Evolutionary conservation across 37 sponge, comb jelly and placozoan species (phyloP).

Genomic region (Diacarnus erythraeanus): DNA sequence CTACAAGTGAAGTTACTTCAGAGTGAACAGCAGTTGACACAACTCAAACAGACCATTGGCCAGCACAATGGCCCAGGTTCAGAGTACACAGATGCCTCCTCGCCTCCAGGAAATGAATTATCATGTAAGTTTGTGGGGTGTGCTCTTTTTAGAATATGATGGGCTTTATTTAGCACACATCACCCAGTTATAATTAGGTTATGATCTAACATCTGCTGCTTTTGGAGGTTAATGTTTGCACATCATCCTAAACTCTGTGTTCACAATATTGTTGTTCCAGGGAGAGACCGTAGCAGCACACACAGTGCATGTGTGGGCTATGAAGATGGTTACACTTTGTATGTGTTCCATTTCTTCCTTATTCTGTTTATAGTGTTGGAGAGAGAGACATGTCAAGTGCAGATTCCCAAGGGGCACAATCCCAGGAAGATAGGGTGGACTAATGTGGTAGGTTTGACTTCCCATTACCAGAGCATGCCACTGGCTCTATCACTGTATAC

Average conservation of each 20-base stretch:
- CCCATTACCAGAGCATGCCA: too few relatives aligned
- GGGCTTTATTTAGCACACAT: too few relatives aligned
- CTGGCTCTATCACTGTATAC: too few relatives aligned
- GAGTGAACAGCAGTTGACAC: slow-evolving; percentile 64
- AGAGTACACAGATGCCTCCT: slow-evolving; percentile 27
- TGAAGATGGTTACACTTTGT: too few relatives aligned
- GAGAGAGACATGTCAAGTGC: slow-evolving; percentile 54
- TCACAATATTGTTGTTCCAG: too few relatives aligned
- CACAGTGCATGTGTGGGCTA: too few relatives aligned
- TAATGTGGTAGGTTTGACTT: slow-evolving; percentile 81
- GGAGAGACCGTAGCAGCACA: too few relatives aligned
- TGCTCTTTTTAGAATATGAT: neutral
- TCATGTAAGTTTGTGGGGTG: neutral
- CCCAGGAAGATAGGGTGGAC: slow-evolving; percentile 79
- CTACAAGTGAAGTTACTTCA: slow-evolving; percentile 69
- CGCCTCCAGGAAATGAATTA: neutral
- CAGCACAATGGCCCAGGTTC: slow-evolving; percentile 40
- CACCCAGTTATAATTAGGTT: neutral
- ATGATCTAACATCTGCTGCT: neutral
- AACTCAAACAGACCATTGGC: slow-evolving; percentile 37
- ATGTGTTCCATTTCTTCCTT: neutral
- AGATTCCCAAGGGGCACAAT: slow-evolving; percentile 63
- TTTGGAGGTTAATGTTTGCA: too few relatives aligned
- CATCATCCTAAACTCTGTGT: too few relatives aligned
- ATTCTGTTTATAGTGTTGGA: slow-evolving; percentile 19